Conservation (phyloP, 1,140 invertebrate species). For the Panagrolaimus sp. region DNA sequence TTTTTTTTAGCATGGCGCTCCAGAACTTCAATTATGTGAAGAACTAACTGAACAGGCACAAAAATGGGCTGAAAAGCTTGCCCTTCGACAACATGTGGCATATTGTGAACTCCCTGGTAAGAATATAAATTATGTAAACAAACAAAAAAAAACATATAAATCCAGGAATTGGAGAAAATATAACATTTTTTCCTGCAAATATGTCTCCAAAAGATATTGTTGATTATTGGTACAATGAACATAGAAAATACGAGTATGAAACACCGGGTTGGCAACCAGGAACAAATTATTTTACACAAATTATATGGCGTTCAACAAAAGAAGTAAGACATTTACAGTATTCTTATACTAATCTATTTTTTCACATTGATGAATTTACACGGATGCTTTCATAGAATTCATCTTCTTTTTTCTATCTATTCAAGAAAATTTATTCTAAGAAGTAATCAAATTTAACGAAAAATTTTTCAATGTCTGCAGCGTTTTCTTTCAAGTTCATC, state of each 20-base stretch:
- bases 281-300: constrained; percentile 59
- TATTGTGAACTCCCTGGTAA: constrained; percentile 46
- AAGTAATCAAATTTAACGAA: constrained; percentile 15
- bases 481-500: constrained; percentile 1
- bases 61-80: constrained; percentile 55
- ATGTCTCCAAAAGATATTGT: constrained; percentile 49
- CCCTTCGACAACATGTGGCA: constrained; percentile 38
- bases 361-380: background rate
- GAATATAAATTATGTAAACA: background rate
- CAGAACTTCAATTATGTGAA: constrained; percentile 36
- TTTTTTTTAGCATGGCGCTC: constrained; percentile 46
- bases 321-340: constrained; percentile 38
- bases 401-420: constrained; percentile 13
- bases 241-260: constrained; percentile 57
- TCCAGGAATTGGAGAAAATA: constrained; percentile 54
- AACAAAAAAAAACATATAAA: background rate
- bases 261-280: constrained; percentile 58
- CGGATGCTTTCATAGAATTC: background rate
- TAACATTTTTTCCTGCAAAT: constrained; percentile 53
- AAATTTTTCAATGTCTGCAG: background rate
- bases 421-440: background rate
- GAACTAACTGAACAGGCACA: constrained; percentile 44
- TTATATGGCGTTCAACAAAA: constrained; percentile 53
- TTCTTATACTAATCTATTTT: background rate
- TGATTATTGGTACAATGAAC: constrained; percentile 56